phyloP scores from a whole-genome alignment of 2,888 invertebrate species.

The Atrina japonica region DNA sequence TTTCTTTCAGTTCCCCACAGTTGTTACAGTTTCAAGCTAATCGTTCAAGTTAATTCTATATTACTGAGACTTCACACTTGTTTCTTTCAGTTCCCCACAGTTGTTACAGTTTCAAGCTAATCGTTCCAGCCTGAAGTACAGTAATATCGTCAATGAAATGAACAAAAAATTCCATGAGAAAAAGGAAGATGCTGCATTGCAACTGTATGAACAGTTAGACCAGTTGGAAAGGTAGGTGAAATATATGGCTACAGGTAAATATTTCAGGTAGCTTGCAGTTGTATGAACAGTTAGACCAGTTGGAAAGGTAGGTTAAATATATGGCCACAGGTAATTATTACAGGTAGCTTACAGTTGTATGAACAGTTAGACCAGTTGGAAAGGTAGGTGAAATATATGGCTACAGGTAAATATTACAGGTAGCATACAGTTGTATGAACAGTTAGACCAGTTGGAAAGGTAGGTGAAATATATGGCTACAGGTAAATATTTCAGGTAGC shows the following conservation, averaged over 20 bases:
- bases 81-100: slow-evolving; percentile 69
- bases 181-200: slow-evolving; percentile 75
- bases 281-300: not conserved
- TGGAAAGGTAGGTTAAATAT: not conserved
- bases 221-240: slow-evolving; percentile 75
- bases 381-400: not conserved
- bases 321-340: not conserved
- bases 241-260: too few species aligned
- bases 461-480: slow-evolving; percentile 39
- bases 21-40: slow-evolving; percentile 71
- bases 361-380: not conserved
- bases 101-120: slow-evolving; percentile 71
- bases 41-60: too few species aligned
- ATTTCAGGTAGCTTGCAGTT: too few species aligned
- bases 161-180: slow-evolving; percentile 75
- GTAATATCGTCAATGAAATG: slow-evolving; percentile 64
- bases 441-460: slow-evolving; percentile 77
- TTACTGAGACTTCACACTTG: too few species aligned
- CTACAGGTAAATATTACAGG: not conserved
- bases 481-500: too few species aligned
- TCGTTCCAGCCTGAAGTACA: slow-evolving; percentile 68
- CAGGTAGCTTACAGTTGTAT: too few species aligned
- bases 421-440: too few species aligned
- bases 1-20: slow-evolving; percentile 69
- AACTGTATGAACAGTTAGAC: slow-evolving; percentile 77